Conservation (phyloP, 2,888 invertebrate genomes). For the Gnatocerus cornutus region DNA sequence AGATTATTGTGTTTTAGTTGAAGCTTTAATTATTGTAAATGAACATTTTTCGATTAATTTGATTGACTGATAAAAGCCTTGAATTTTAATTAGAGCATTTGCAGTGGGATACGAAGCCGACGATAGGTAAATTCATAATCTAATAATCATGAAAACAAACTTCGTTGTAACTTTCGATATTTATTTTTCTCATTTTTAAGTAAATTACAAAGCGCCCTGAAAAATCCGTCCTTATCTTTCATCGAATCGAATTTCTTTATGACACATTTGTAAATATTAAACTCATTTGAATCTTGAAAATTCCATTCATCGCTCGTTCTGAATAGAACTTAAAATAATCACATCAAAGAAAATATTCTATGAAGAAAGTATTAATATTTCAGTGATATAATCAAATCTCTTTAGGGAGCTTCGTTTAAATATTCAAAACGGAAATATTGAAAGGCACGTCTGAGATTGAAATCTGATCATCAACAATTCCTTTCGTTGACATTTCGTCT, state of each 20-base stretch:
- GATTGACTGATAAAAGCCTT: too few species aligned
- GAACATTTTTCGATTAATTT: too few species aligned
- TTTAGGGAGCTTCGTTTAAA: conserved; percentile 3
- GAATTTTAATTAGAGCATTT: too few species aligned
- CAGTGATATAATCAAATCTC: conserved; percentile 16
- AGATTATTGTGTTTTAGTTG: conserved; percentile 2
- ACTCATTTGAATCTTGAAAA: conserved; percentile 1
- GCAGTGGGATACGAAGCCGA: too few species aligned
- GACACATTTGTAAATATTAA: conserved; percentile 5
- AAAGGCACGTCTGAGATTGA: conserved; percentile 10
- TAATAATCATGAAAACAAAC: neutral
- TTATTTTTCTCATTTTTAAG: neutral
- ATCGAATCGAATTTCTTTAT: conserved; percentile 4
- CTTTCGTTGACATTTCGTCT: conserved; percentile 20
- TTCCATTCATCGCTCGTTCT: conserved; percentile 1
- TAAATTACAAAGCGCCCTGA: neutral
- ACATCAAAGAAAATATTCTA: conserved; percentile 9
- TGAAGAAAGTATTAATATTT: conserved; percentile 14
- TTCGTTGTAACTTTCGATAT: neutral
- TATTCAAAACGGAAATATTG: conserved; percentile 26
- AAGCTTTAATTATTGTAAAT: neutral
- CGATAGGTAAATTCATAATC: neutral
- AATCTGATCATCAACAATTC: conserved; percentile 14
- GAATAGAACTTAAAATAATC: conserved; percentile 19
- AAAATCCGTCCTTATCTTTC: neutral